Conservation (phyloP, 2,113 vertebrate species). For the Arenaria interpres region DNA sequence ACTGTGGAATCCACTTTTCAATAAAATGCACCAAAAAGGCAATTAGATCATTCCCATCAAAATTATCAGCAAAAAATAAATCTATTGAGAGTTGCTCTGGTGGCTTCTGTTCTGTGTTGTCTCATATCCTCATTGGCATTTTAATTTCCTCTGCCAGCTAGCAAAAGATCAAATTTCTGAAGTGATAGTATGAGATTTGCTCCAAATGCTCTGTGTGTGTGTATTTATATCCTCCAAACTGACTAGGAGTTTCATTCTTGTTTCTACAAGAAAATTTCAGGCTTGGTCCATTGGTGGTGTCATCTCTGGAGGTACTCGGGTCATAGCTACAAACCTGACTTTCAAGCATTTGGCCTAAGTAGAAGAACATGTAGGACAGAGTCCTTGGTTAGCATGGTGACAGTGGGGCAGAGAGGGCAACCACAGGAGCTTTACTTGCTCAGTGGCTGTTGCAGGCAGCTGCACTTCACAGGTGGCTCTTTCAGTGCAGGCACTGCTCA, state of each 20-base stretch:
- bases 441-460: rapidly evolving
- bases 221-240: background rate
- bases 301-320: background rate
- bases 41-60: background rate
- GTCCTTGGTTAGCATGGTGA: background rate
- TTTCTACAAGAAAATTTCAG: background rate
- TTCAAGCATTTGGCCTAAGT: background rate
- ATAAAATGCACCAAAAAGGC: background rate
- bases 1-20: background rate
- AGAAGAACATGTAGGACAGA: background rate
- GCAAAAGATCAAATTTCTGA: background rate
- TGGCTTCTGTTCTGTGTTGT: background rate
- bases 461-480: background rate
- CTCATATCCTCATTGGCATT: background rate
- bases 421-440: background rate
- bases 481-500: background rate
- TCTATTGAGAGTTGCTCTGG: background rate
- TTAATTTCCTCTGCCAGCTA: background rate
- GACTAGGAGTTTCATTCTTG: background rate
- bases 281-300: rapidly evolving
- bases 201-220: background rate
- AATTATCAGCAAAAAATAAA: background rate
- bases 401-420: background rate
- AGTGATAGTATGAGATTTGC: background rate
- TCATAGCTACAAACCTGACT: background rate